Percentiles rank a stretch among this genome's conserved stretches.
These are phyloP conservation scores for Pagetopsis macropterus DNA, from an alignment of 2,797 vertebrate species.

Conservation along the genomic window DNA sequence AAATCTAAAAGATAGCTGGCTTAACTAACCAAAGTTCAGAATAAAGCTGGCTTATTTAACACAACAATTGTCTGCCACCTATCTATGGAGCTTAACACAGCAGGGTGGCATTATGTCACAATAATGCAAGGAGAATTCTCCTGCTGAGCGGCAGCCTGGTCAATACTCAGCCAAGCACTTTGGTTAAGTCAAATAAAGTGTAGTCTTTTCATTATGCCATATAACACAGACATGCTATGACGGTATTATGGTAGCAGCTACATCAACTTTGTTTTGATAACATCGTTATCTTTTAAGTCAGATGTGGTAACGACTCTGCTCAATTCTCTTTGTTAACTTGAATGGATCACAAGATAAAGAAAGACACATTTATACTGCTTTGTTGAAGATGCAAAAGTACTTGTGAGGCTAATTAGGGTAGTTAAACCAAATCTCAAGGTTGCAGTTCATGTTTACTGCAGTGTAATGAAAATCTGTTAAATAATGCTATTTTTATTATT, in stretches of 20 bases:
- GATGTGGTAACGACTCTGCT: not conserved
- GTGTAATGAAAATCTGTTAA: too few species aligned
- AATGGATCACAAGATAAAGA: not conserved
- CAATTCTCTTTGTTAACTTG: not conserved
- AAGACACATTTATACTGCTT: not conserved
- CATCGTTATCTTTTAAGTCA: not conserved
- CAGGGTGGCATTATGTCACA: constrained; percentile 24
- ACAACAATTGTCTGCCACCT: constrained; percentile 22
- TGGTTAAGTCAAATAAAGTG: not conserved
- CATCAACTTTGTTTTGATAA: not conserved
- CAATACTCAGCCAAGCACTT: constrained; percentile 21
- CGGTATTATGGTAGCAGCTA: not conserved
- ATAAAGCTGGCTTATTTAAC: constrained; percentile 15
- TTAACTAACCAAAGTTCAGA: not conserved
- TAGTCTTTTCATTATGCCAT: not conserved
- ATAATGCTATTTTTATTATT: too few species aligned
- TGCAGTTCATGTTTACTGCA: too few species aligned
- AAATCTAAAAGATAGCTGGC: not conserved
- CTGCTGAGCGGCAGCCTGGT: constrained; percentile 41
- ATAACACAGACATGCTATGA: not conserved
- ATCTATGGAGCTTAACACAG: constrained; percentile 23
- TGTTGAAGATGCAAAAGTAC: too few species aligned
- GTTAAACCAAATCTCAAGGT: too few species aligned
- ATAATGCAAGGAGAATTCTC: constrained; percentile 35
- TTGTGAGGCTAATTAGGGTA: too few species aligned